phyloP scores from a whole-genome alignment of 2,888 invertebrate genomes.

The Drosophila trichaetosa region DNA sequence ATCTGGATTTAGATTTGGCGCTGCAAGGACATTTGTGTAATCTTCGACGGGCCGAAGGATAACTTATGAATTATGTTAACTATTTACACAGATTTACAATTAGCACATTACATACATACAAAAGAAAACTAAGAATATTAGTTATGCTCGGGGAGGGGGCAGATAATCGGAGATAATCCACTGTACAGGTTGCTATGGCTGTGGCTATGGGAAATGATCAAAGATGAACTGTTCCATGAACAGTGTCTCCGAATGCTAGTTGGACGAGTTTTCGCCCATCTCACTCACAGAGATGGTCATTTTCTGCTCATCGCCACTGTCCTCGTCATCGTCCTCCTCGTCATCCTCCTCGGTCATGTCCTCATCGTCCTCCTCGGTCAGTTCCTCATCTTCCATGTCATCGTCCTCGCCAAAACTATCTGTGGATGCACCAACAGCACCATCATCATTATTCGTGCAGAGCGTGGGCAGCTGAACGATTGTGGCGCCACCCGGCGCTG shows the following conservation, averaged over 20 bases:
- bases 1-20: constrained; percentile 5
- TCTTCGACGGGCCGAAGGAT: constrained; percentile 48
- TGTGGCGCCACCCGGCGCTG: constrained; percentile 72
- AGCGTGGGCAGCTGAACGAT: constrained; percentile 63
- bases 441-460: constrained; percentile 14
- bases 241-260: constrained; percentile 85
- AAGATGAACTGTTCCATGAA: constrained; percentile 85
- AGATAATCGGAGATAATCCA: background rate
- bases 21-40: constrained; percentile 25
- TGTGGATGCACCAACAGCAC: constrained; percentile 40
- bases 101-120: constrained; percentile 33
- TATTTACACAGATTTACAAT: constrained; percentile 56
- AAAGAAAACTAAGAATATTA: constrained; percentile 19
- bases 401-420: constrained; percentile 74
- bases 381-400: constrained; percentile 77
- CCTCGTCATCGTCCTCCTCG: constrained; percentile 68
- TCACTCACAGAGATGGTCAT: constrained; percentile 84
- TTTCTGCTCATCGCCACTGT: constrained; percentile 83
- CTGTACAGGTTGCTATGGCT: constrained; percentile 39
- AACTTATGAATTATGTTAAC: constrained; percentile 36
- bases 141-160: constrained; percentile 8
- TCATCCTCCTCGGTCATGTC: constrained; percentile 76
- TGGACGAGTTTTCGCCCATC: constrained; percentile 81
- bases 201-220: constrained; percentile 81
- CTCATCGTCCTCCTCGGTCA: constrained; percentile 75